Evolutionary conservation across 2,113 vertebrate species (phyloP).

Genomic region (Phoxinus phoxinus): DNA sequence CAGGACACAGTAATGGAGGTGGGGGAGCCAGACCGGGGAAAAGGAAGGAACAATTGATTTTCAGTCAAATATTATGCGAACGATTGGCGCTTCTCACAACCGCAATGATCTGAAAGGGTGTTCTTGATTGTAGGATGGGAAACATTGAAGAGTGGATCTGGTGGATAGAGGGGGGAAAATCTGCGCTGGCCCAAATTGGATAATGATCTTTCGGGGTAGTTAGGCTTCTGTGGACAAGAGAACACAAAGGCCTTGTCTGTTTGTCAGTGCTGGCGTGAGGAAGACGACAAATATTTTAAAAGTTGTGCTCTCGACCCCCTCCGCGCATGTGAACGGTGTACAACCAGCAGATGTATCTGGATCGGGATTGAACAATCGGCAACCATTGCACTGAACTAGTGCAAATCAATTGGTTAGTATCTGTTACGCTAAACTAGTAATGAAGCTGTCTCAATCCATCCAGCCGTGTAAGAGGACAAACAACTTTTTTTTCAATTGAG

Average conservation of each 20-base stretch:
- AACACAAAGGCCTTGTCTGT: slow-evolving; percentile 64
- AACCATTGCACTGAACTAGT: neutral
- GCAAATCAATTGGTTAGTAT: neutral
- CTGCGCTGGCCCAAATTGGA: slow-evolving; percentile 67
- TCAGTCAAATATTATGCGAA: slow-evolving; percentile 67
- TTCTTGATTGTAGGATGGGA: slow-evolving; percentile 65
- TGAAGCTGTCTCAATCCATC: slow-evolving; percentile 54
- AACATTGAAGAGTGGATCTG: slow-evolving; percentile 55
- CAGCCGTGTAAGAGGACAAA: slow-evolving; percentile 41
- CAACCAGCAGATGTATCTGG: neutral
- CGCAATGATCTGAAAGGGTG: slow-evolving; percentile 52
- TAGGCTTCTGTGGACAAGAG: slow-evolving; percentile 59
- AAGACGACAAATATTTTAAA: slow-evolving; percentile 46
- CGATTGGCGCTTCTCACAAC: slow-evolving; percentile 52
- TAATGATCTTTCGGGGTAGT: slow-evolving; percentile 67
- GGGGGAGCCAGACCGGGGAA: neutral
- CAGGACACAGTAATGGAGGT: slow-evolving; percentile 59
- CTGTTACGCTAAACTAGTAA: slow-evolving; percentile 56
- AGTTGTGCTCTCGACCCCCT: slow-evolving; percentile 30
- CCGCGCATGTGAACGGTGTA: neutral
- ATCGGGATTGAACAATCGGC: neutral
- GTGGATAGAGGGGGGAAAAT: slow-evolving; percentile 50
- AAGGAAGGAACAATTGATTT: slow-evolving; percentile 58
- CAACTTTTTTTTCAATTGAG: slow-evolving; percentile 50
- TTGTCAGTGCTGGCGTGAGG: slow-evolving; percentile 51